Base-by-base conservation (phyloP, 2,888 invertebrate species). In the Phortica magna region DNA sequence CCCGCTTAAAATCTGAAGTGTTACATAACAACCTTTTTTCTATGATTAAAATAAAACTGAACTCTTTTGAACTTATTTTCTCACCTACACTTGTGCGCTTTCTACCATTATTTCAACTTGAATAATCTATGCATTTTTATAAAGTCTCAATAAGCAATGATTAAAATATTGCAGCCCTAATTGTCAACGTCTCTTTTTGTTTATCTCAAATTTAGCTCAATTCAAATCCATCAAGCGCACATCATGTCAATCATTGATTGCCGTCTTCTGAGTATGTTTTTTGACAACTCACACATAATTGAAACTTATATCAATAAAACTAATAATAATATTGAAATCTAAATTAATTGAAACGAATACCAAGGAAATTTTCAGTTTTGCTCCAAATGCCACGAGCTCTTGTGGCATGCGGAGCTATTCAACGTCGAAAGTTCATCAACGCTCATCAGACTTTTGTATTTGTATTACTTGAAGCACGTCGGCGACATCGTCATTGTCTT, bases 401-500 rank as follows among this genome's bases (percentile, higher is more conserved):
- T 12, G 19, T n/a, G 59, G 59, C 59, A 59, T 59, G 59, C 59
- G 59, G 59, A 59, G 59, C 59, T 59, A 48, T 48, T 48, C 48
- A 48, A 48, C 48, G 48, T 14, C 48, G 48, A 12, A 48, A 48
- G 48, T 48, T 31, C 31, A 31, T 4, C 31, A 4, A 31, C 48
- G 14, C 48, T 48, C 9, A 48, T 9, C 48, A 48, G 5, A 31
- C 31, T 31, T 31, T 31, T 31, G 31, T 31, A 48, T 48, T 48
- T 48, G 9, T 48, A 48, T 48, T 48, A 14, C 22, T 61, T 61
- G 9, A 61, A n/a, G 7, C 48, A 48, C 48, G 48, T 48, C 48
- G 48, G 3, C 9, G 48, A 59, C 19, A n/a, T n/a, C n/a, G 9
- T 31, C 65, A 41, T 14, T 7, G 74, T 83, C 71, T 55, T 67